phyloP scores from a whole-genome alignment of 2,797 vertebrate species.

The Babyrousa celebensis region DNA sequence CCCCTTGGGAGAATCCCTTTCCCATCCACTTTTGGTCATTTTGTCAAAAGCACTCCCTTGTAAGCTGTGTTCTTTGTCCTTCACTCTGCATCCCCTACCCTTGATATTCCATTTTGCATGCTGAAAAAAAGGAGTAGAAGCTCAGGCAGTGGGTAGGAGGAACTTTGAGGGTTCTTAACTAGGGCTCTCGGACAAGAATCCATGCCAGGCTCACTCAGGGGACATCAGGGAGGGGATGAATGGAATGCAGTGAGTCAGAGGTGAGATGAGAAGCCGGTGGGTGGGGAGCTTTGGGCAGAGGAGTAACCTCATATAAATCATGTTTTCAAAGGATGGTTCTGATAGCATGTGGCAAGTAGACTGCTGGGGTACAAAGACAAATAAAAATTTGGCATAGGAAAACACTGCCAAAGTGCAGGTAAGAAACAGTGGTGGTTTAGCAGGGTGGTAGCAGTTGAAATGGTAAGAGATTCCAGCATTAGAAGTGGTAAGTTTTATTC shows the following conservation, averaged over 20 bases:
- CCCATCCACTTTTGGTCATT: background rate
- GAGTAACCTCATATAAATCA: background rate
- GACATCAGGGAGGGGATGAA: background rate
- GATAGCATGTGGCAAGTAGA: background rate
- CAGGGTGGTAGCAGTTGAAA: background rate
- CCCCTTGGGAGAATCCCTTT: background rate
- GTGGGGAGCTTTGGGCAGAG: background rate
- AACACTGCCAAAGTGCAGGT: background rate
- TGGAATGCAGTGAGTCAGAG: background rate
- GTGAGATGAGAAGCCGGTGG: background rate
- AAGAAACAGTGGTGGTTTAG: background rate
- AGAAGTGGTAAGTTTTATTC: background rate
- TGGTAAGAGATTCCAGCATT: background rate
- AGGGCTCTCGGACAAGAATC: background rate
- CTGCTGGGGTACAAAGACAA: background rate
- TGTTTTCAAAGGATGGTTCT: conserved; percentile 10
- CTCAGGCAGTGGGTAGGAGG: background rate
- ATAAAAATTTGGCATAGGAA: background rate
- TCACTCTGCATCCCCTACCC: background rate
- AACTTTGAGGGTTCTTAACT: background rate
- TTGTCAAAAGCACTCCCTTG: background rate
- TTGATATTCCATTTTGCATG: background rate
- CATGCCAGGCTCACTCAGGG: background rate
- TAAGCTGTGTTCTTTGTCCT: background rate
- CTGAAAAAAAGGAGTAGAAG: background rate